Base-by-base conservation (phyloP, 2,113 vertebrate species). In the Octodon degus region DNA sequence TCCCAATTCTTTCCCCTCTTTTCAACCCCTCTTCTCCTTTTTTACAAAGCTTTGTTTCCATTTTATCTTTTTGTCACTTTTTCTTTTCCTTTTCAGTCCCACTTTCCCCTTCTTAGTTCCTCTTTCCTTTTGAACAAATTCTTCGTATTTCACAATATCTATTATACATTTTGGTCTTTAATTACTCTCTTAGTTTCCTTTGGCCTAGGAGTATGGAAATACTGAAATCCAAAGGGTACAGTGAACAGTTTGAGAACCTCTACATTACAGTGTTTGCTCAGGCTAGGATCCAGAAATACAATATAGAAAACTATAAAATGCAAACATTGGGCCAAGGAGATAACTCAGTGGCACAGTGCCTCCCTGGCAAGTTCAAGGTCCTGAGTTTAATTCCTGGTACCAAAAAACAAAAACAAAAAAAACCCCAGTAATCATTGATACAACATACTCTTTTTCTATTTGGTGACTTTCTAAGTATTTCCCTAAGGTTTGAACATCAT, bases 151-250 rank as follows among this genome's bases (percentile, higher is more conserved):
- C 32, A 34, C 67, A 68, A 7, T n/a, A 34, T 68, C 67, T 34
- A 68, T 16, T 68, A 34, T 34, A 68, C 32, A 68, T 34, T 68
- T 34, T 68, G 32, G 67, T 68, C 32, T 16, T 68, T 34, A 68
- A 17, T 68, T 34, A 68, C 67, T 30, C 16, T 68, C 34, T n/a
- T n/a, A 68, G 67, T 84, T 95, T 93, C 83, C 83, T 97, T 74
- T 72, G 53, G 83, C 22, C 72, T 77, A 24, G 7, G 14, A 90
- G 25, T 40, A 32, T 43, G 25, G 70, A 79, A 72, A 72, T 50
- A 65, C 60, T 83, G 60, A 43, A 79, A 80, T 3, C 13, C 60
- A 79, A 47, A 82, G n/a, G 70, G 24, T 13, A 84, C 30, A 68
- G 5, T 27, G 12, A 86, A 76, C 1, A 16, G 53, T 60, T n/a